A percentile compares a stretch with the other conserved stretches of the same genome.
Conservation (phyloP, 2,113 vertebrate genomes). For the Strix uralensis region DNA sequence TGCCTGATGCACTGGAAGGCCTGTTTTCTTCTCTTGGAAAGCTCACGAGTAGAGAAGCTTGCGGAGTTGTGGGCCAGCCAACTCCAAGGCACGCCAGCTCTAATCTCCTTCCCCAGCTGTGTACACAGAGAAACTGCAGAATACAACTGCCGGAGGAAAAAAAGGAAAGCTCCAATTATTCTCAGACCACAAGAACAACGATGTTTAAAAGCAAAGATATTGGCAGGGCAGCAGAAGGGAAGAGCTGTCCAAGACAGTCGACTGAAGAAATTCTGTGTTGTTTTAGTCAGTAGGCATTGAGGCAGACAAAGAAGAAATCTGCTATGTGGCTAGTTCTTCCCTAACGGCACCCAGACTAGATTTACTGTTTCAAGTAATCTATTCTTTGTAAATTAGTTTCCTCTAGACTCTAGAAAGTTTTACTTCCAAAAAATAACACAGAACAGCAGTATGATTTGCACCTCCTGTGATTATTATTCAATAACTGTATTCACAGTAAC, state of each 20-base stretch:
- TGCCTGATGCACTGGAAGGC: not conserved
- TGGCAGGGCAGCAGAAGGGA: not conserved
- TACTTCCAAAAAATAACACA: not conserved
- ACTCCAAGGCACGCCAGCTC: not conserved
- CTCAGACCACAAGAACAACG: not conserved
- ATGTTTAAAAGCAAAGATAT: not conserved
- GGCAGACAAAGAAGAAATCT: not conserved
- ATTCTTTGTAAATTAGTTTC: not conserved
- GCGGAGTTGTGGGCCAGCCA: not conserved
- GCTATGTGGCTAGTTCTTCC: not conserved
- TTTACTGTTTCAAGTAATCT: not conserved
- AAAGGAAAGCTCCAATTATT: conserved; percentile 32
- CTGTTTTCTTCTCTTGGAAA: not conserved
- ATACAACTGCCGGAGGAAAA: not conserved
- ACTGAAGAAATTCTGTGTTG: not conserved
- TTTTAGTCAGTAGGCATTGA: not conserved
- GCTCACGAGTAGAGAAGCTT: not conserved
- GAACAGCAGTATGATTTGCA: not conserved
- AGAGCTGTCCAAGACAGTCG: not conserved
- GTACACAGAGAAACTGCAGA: not conserved
- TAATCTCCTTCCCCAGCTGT: not conserved
- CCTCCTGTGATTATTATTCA: not conserved
- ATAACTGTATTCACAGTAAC: not conserved
- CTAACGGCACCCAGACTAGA: not conserved
- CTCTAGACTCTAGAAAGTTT: not conserved